phyloP scores from a whole-genome alignment of 2,797 vertebrate genomes.

The Hemibagrus guttatus region DNA sequence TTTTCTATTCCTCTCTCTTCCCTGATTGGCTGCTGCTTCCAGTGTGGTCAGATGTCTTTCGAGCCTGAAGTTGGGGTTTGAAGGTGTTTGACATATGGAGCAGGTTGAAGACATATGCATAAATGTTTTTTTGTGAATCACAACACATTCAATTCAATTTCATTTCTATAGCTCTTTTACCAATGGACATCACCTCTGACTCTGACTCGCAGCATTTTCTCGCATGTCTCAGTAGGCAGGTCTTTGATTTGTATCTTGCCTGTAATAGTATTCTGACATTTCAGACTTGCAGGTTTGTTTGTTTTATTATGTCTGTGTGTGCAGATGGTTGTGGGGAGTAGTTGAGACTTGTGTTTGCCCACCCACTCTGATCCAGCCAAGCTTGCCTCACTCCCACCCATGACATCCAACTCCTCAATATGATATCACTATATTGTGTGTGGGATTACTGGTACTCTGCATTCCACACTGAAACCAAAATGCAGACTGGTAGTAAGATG shows the following conservation, averaged over 20 bases:
- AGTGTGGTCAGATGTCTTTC: neutral
- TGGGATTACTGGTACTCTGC: conserved; percentile 44
- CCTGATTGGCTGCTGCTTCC: neutral
- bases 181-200: neutral
- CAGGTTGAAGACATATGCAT: neutral
- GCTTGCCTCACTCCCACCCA: conserved; percentile 37
- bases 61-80: neutral
- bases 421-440: conserved; percentile 40
- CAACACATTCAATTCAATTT: too few relatives aligned
- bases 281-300: conserved; percentile 15
- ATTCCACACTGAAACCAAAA: conserved; percentile 28
- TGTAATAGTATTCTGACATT: neutral
- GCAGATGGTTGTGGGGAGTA: conserved; percentile 33
- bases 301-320: conserved; percentile 31
- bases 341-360: conserved; percentile 35
- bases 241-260: neutral
- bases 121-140: neutral
- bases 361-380: conserved; percentile 42
- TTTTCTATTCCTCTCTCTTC: neutral
- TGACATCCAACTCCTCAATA: conserved; percentile 39
- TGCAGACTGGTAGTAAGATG: neutral
- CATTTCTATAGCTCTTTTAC: too few relatives aligned
- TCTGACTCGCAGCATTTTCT: neutral
- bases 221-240: neutral
- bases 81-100: neutral